Conservation (phyloP, 30 jellyfish, hydroid and myxozoan species). For the Hydra vulgaris region DNA sequence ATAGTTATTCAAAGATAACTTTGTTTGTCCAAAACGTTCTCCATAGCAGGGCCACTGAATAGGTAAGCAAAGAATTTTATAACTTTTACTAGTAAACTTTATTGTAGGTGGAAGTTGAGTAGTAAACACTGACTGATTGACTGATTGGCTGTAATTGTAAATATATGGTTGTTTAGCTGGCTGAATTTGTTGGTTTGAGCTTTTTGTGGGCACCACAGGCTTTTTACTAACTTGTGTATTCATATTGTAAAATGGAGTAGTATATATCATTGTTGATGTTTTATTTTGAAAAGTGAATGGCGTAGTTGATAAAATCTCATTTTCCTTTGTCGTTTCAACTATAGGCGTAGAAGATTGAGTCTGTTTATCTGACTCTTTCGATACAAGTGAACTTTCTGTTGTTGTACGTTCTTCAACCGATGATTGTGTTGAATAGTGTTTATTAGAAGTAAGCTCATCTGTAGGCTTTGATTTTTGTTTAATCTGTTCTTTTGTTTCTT, state of each 20-base stretch:
- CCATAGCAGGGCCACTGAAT: slow-evolving; percentile 23
- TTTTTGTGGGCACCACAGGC: background rate
- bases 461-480: background rate
- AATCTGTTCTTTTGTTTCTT: background rate
- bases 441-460: background rate
- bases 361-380: background rate
- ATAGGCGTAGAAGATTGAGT: background rate
- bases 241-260: background rate
- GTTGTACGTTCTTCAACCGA: background rate
- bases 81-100: slow-evolving; percentile 9
- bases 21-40: background rate
- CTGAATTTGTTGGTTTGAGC: background rate
- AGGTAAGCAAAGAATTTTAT: slow-evolving; percentile 20
- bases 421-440: background rate
- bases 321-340: background rate
- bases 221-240: background rate
- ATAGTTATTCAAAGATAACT: background rate
- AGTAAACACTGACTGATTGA: background rate
- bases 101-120: slow-evolving; percentile 9
- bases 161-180: background rate
- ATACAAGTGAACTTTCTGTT: background rate
- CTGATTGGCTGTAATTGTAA: background rate
- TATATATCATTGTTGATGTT: background rate
- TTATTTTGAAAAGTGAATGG: background rate
- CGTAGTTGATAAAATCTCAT: background rate